A percentile compares a stretch with the other conserved stretches of the same genome.
phyloP scores from a whole-genome alignment of 2,888 invertebrate genomes.

The Agrotis exclamationis region DNA sequence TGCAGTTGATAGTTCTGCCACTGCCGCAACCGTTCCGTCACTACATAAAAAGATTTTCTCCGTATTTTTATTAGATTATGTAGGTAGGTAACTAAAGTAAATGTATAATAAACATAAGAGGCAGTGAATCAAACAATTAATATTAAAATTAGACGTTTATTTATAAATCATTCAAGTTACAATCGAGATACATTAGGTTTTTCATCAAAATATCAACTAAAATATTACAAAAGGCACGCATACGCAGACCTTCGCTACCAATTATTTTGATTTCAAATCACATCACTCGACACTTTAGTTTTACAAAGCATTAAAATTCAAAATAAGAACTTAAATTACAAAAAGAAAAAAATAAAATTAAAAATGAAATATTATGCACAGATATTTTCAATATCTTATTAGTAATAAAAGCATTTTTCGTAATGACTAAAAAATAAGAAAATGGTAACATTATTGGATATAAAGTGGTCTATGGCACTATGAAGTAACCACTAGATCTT shows the following conservation, averaged over 20 bases:
- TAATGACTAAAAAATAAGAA: constrained; percentile 61
- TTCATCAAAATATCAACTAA: constrained; percentile 40
- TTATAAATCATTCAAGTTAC: constrained; percentile 63
- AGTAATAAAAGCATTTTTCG: constrained; percentile 69
- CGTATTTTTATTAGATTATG: no score
- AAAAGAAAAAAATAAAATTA: constrained; percentile 50
- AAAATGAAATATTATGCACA: constrained; percentile 66
- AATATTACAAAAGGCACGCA: constrained; percentile 16
- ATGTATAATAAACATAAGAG: background rate
- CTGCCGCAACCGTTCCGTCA: no score
- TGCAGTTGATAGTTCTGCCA: no score
- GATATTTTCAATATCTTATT: constrained; percentile 68
- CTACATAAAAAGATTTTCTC: no score
- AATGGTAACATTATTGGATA: constrained; percentile 74
- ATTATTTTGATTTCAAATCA: constrained; percentile 44
- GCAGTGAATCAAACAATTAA: background rate
- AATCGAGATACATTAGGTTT: constrained; percentile 50
- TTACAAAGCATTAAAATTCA: constrained; percentile 51
- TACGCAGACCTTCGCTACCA: constrained; percentile 10
- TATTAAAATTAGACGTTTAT: constrained; percentile 64
- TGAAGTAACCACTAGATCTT: constrained; percentile 59
- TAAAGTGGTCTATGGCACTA: constrained; percentile 71
- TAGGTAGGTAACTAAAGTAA: no score
- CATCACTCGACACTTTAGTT: constrained; percentile 34
- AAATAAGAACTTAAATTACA: constrained; percentile 36